A percentile compares a stretch with the other conserved stretches of the same genome.
phyloP scores from a whole-genome alignment of 2,888 invertebrate genomes.

The Brenthis ino region DNA sequence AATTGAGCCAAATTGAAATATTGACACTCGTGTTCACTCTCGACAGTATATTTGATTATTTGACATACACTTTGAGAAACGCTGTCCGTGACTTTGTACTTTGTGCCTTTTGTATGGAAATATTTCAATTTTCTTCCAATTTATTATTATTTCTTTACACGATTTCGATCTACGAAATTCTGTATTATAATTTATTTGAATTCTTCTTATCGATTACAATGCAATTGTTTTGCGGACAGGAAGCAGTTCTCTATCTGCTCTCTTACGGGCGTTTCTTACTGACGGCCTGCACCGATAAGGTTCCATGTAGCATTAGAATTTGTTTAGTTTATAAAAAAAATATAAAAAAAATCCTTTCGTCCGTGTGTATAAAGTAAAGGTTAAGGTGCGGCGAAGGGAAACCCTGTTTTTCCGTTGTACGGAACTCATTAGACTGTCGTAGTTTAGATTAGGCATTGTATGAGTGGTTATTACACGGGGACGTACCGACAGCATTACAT shows the following conservation, averaged over 20 bases:
- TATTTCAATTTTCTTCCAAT: conserved; percentile 5
- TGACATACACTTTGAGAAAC: conserved; percentile 3
- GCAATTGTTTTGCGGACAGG: not conserved
- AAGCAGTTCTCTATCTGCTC: conserved; percentile 48
- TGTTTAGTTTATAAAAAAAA: conserved; percentile 53
- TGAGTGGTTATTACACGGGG: conserved; percentile 63
- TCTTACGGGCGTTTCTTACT: conserved; percentile 44
- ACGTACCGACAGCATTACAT: conserved; percentile 48
- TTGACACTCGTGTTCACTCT: conserved; percentile 4
- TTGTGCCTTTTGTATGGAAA: conserved; percentile 16
- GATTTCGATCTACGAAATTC: conserved; percentile 8
- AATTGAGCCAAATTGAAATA: not conserved
- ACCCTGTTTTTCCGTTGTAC: conserved; percentile 78
- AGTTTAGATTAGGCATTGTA: conserved; percentile 75
- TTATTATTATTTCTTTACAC: not conserved
- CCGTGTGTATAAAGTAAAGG: conserved; percentile 65
- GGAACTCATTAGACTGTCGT: conserved; percentile 80
- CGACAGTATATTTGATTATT: not conserved
- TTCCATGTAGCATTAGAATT: conserved; percentile 71
- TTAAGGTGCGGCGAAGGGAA: conserved; percentile 69
- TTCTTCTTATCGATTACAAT: not conserved
- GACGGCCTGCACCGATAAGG: conserved; percentile 72
- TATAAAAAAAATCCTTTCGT: conserved; percentile 58
- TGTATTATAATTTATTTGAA: conserved; percentile 13
- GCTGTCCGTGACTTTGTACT: conserved; percentile 14